These are phyloP conservation scores for Eira barbara DNA, from an alignment of 2,113 vertebrate species.

Conservation along the genomic window DNA sequence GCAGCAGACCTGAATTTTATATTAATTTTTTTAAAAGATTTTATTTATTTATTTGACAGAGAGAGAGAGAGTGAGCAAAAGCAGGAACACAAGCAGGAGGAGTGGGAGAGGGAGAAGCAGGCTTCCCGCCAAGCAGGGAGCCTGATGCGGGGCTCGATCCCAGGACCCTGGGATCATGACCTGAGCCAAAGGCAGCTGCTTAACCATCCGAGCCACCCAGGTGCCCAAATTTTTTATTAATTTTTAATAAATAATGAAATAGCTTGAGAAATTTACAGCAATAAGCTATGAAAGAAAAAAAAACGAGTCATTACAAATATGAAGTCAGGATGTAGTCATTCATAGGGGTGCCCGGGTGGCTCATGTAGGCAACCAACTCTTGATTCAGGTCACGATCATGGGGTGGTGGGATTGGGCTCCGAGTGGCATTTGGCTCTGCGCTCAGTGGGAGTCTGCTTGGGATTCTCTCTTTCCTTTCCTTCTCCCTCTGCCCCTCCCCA, in stretches of 20 bases:
- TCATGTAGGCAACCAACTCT: not conserved
- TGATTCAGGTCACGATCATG: not conserved
- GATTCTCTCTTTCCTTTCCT: not conserved
- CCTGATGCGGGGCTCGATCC: too few relatives aligned
- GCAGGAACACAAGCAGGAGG: too few relatives aligned
- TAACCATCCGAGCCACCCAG: too few relatives aligned
- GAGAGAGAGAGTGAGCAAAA: too few relatives aligned
- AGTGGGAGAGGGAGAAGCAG: too few relatives aligned
- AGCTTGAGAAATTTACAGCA: not conserved
- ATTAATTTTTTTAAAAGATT: not conserved
- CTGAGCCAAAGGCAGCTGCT: too few relatives aligned
- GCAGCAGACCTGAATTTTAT: not conserved
- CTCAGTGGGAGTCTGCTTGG: not conserved
- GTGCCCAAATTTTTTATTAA: not conserved
- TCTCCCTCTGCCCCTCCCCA: not conserved
- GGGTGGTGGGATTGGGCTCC: not conserved
- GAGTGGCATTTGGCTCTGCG: not conserved
- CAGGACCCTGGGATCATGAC: too few relatives aligned
- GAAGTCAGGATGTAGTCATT: not conserved
- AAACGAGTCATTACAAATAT: not conserved
- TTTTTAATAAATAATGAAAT: not conserved
- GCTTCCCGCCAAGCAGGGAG: too few relatives aligned
- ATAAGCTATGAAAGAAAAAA: not conserved
- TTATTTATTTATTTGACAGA: too few relatives aligned
- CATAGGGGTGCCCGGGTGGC: not conserved